Evolutionary conservation across 2,888 invertebrate species (phyloP).

Genomic region (Galerucella nymphaeae): DNA sequence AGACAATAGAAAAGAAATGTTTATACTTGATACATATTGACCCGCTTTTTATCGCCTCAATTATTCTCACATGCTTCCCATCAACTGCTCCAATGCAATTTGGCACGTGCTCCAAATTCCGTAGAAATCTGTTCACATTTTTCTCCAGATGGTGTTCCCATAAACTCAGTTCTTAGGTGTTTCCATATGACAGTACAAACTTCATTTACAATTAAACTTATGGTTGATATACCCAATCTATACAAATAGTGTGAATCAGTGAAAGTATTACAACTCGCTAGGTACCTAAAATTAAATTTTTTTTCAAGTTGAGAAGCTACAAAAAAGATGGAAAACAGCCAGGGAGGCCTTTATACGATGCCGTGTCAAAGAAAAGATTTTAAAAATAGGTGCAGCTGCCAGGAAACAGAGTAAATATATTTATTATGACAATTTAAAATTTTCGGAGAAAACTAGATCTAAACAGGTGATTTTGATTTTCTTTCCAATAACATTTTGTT

Average conservation of each 20-base stretch:
- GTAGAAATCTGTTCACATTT: conserved; percentile 22
- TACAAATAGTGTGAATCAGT: conserved; percentile 37
- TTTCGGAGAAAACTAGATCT: conserved; percentile 13
- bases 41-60: conserved; percentile 18
- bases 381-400: conserved; percentile 19
- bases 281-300: conserved; percentile 28
- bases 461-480: not conserved
- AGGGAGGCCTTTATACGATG: conserved; percentile 21
- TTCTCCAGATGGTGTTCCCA: conserved; percentile 41
- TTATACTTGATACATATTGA: conserved; percentile 29
- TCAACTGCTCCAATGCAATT: conserved; percentile 38
- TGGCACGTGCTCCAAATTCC: conserved; percentile 24
- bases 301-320: conserved; percentile 8
- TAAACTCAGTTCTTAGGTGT: conserved; percentile 26
- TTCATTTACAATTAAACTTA: conserved; percentile 14
- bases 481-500: not conserved
- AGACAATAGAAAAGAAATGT: conserved; percentile 38
- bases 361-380: conserved; percentile 10
- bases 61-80: conserved; percentile 30
- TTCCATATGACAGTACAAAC: conserved; percentile 31
- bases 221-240: conserved; percentile 34
- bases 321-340: conserved; percentile 16
- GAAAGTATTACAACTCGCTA: conserved; percentile 36
- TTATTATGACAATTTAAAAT: conserved; percentile 17
- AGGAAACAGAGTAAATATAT: conserved; percentile 24